These are phyloP conservation scores for Sylvilagus floridanus DNA, from an alignment of 2,797 vertebrate species.

Conservation along the genomic window DNA sequence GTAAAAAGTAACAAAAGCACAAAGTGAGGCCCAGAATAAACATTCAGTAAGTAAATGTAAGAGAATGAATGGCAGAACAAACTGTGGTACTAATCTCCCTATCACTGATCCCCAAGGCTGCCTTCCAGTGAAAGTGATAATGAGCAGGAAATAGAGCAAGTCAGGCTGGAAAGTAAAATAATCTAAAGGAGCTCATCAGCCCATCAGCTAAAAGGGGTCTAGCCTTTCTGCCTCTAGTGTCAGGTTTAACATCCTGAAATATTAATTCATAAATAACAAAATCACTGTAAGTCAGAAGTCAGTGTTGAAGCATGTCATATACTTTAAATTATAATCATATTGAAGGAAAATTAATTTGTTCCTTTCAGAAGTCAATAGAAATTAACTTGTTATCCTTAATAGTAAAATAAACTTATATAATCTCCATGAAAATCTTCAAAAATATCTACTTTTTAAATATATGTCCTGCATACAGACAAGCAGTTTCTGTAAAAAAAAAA, in stretches of 20 bases:
- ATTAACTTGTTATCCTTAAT: neutral
- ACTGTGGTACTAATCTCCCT: neutral
- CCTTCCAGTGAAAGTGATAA: neutral
- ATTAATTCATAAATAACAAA: neutral
- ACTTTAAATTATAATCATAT: neutral
- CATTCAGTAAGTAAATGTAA: neutral
- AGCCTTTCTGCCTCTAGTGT: neutral
- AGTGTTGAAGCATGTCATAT: neutral
- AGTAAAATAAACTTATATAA: neutral
- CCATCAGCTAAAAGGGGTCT: neutral
- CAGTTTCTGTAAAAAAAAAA: no score
- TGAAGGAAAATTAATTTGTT: neutral
- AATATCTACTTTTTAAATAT: no score
- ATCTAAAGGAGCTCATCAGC: neutral
- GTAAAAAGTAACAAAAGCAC: neutral
- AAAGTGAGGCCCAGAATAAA: neutral
- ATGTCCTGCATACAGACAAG: no score
- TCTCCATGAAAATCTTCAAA: neutral
- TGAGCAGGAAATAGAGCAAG: neutral
- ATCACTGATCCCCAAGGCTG: neutral
- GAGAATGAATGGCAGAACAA: neutral
- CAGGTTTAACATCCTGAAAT: neutral
- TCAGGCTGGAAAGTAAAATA: neutral
- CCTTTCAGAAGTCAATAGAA: conserved; percentile 17
- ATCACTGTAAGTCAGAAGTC: neutral